Evolutionary conservation across 2,888 invertebrate species (phyloP), one percentile per base, ranked within the genome.

Genomic region (Tanypteryx hageni): DNA sequence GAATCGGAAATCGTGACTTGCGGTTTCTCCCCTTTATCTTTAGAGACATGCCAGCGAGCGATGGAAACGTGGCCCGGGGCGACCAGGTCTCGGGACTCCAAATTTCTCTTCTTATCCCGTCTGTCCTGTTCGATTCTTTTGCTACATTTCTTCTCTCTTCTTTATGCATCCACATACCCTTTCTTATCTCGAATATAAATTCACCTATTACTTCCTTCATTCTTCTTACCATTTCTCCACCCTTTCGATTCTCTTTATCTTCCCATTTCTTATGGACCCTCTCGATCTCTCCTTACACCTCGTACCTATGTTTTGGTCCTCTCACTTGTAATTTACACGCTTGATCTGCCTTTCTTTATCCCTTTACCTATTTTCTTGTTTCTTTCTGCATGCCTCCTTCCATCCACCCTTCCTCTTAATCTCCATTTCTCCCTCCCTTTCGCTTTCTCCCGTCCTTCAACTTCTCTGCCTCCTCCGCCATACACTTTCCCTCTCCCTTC

Each of bases 41-140:
- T 76, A 27, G 27, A 76, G 27, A 27, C 76, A 27, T 76, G 76
- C 76, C 22, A 27, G 27, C 76, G 76, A 76, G 13, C 76, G 76
- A 76, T 76, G 76, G 10, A 27, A 76, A 76, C 13, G 76, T 22
- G 76, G 10, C 76, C 76, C 76, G n/a, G 11, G 27, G 76, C 76
- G 76, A 76, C 76, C 22, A 76, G 76, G 22, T 76, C 76, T 22
- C 27, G n/a, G 22, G 76, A 76, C n/a, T 76, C 76, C 68, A 68
- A n/a, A n/a, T 68, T 22, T 22, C 76, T 22, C 76, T 76, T 76
- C n/a, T 16, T 16, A 0, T 22, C 76, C 27, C 76, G 1, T 27
- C 0, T 27, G 76, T 13, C 76, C 76, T 27, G 22, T 76, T 76
- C 27, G 76, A n/a, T 76, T 76, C 22, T 76, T 27, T 76, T 10